Conservation (phyloP, 2,113 vertebrate species). For the Terrapene triunguis region DNA sequence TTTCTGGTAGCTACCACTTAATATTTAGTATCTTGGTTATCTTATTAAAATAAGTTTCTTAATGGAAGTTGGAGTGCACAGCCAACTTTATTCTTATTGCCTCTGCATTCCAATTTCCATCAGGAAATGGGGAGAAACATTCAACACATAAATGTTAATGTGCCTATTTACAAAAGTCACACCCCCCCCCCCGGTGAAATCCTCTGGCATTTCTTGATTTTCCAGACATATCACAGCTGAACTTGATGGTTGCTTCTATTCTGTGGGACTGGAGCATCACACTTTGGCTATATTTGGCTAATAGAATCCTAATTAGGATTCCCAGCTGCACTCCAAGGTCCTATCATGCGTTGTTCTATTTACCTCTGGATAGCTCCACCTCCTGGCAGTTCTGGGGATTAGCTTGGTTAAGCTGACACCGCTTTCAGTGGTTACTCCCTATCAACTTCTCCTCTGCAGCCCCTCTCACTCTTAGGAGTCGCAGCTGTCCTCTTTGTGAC, state of each 20-base stretch:
- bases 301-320: neutral
- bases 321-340: neutral
- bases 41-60: neutral
- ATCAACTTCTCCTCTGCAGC: neutral
- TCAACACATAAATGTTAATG: neutral
- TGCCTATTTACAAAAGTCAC: neutral
- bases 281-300: neutral
- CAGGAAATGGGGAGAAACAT: neutral
- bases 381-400: neutral
- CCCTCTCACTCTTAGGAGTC: neutral
- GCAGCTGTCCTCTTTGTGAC: neutral
- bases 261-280: neutral
- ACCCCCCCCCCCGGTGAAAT: neutral
- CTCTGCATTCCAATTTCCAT: neutral
- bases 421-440: neutral
- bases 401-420: neutral
- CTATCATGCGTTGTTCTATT: neutral
- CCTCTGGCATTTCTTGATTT: neutral
- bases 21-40: neutral
- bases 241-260: neutral
- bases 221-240: neutral
- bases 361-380: neutral
- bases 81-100: neutral
- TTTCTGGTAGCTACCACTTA: neutral
- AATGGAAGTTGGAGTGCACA: neutral